Evolutionary conservation across 2,888 invertebrate species (phyloP), one percentile per base, ranked within the genome.

Genomic region (Acleris sparsana): DNA sequence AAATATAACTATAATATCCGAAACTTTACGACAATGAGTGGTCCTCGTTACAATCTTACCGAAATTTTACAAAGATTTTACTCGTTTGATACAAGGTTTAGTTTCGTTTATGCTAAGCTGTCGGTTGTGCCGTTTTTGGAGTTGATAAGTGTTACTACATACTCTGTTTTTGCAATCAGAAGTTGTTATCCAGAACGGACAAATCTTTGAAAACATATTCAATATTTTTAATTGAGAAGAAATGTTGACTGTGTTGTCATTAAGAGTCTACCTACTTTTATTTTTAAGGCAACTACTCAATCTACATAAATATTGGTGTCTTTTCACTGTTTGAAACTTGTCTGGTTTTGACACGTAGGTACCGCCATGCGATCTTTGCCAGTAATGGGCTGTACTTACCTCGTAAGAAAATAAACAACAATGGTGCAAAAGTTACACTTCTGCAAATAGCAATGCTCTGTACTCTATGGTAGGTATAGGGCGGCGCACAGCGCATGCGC

Each of bases 401-500:
- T 13, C 13, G 5, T 39, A 13, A 39, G 11, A 39, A 11, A 39
- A 13, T 39, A 39, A 33, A 39, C 13, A 13, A 39, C 13, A 5
- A 33, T 44, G 2, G 5, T 5, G 0, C 5, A 17, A n/a, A 46
- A 46, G 46, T 46, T 6, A 7, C 46, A 2, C 46, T 22, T 9
- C 13, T 16, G 17, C 49, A 4, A 13, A 1, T 22, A 7, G 33
- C 29, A 16, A 20, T 17, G 18, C 13, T 55, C 13, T 9, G 13
- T 18, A 43, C n/a, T 59, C 49, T 39, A n/a, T 53, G 53, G 20
- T 29, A n/a, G 53, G 20, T 29, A n/a, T 22, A 68, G 53, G 62
- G 55, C 46, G 16, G 20, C 67, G 62, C 9, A 52, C 18, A 2
- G 71, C 89, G 89, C 89, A 86, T 88, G 89, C 88, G 88, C 72